These are phyloP conservation scores for Cataglyphis cursor DNA, from an alignment of 2,888 invertebrate species.

Conservation along the genomic window DNA sequence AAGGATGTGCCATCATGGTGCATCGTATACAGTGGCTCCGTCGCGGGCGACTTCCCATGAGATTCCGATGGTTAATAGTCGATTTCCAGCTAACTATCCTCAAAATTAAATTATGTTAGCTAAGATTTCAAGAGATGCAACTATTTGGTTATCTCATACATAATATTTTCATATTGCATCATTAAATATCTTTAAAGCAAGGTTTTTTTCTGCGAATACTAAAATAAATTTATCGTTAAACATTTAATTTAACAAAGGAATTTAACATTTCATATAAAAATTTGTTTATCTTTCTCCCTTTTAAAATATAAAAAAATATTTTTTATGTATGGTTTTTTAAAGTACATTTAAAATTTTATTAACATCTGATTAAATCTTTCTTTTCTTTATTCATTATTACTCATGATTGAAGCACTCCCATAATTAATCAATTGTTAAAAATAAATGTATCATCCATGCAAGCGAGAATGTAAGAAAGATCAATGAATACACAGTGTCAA, in stretches of 20 bases:
- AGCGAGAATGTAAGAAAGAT: neutral
- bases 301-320: neutral
- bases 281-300: neutral
- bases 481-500: conserved; percentile 3
- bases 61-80: conserved; percentile 35
- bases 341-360: neutral
- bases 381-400: neutral
- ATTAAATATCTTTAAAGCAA: neutral
- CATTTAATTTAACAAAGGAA: neutral
- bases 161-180: neutral
- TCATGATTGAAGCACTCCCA: neutral
- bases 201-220: neutral
- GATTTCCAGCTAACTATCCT: conserved; percentile 4
- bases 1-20: conserved; percentile 56
- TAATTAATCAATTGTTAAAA: neutral
- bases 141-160: neutral
- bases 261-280: neutral
- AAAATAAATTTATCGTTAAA: neutral
- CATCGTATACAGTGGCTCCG: conserved; percentile 47
- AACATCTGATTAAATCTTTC: neutral
- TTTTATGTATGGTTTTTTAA: neutral
- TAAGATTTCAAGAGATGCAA: conserved; percentile 6
- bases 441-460: conserved; percentile 1
- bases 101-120: conserved; percentile 18
- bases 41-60: conserved; percentile 17